These are phyloP conservation scores for Meghimatium bilineatum DNA, from an alignment of 2,888 invertebrate species.

Conservation along the genomic window DNA sequence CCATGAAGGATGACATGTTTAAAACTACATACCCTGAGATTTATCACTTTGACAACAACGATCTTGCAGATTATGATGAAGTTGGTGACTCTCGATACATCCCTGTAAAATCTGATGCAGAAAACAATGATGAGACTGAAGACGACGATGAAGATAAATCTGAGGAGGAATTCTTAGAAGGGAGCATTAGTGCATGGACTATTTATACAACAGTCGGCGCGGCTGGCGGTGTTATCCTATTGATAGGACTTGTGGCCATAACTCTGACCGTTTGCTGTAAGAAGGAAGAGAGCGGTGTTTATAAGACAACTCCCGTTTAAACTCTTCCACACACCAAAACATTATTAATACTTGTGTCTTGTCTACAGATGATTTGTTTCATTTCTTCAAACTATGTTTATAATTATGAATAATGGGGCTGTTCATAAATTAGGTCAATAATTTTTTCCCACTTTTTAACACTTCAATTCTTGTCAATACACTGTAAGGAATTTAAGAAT, in stretches of 20 bases:
- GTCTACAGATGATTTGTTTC: too few species aligned
- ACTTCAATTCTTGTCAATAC: too few species aligned
- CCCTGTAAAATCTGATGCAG: not conserved
- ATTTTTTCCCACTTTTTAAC: too few species aligned
- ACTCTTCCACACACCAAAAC: not conserved
- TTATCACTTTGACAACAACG: constrained; percentile 42
- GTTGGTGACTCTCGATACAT: constrained; percentile 20
- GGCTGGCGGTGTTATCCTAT: constrained; percentile 67
- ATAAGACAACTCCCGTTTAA: constrained; percentile 70
- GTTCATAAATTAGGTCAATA: too few species aligned
- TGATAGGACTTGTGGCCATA: constrained; percentile 69
- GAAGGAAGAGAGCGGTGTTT: constrained; percentile 60
- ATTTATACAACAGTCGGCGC: constrained; percentile 71
- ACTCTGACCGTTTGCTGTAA: constrained; percentile 69
- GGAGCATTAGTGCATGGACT: constrained; percentile 65
- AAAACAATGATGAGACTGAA: constrained; percentile 5
- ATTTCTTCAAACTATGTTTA: too few species aligned
- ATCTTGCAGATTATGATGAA: not conserved
- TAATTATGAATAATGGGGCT: too few species aligned
- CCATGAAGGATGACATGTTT: constrained; percentile 28
- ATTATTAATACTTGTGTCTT: too few species aligned
- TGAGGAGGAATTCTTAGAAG: constrained; percentile 24
- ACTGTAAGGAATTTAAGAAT: too few species aligned
- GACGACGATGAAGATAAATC: not conserved
- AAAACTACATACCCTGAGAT: constrained; percentile 27